Evolutionary conservation across 2,888 invertebrate species (phyloP), one percentile per base, ranked within the genome.

Genomic region (Xanthia icteritia): DNA sequence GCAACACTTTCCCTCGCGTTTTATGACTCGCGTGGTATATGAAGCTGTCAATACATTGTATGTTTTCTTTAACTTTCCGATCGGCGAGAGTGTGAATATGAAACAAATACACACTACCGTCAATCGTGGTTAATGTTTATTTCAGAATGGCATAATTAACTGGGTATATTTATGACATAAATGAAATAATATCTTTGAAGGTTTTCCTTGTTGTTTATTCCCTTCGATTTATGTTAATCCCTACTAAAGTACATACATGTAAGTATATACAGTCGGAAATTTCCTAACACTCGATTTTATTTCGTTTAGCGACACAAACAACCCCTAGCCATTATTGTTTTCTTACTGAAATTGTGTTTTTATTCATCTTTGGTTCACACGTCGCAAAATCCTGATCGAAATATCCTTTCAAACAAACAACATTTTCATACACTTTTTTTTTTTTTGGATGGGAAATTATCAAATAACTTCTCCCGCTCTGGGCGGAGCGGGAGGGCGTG

Each of bases 21-120:
- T 73, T 84, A 86, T 63, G 68, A 83, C 83, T 73, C 9, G 81
- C 54, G 39, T 54, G 77, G 66, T 73, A 85, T 84, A 77, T 73
- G 65, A 39, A 51, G 65, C 45, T 68, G 66, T 76, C 45, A 42
- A 76, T 80, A 76, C 60, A 60, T 68, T 48, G 31, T 74, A 5
- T 67, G 58, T 68, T 73, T 83, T 82, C 42, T 84, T 71, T 84
- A 61, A 51, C 67, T 80, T 79, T 74, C 79, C 5, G 58, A 79
- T 56, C 31, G 27, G 51, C 60, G 27, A 54, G 48, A 78, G 66
- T 67, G 60, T 83, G 60, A 54, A 83, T 54, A 73, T 54, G 13
- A 61, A 70, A 36, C 20, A 74, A 63, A 70, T 73, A 73, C 36
- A 67, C 58, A 68, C 6, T 70, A 9, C 0, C n/a, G 68, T n/a